A percentile compares a stretch with the other conserved stretches of the same genome.
Evolutionary conservation across 2,888 invertebrate genomes (phyloP).

Genomic region (Tortricodes alternella): DNA sequence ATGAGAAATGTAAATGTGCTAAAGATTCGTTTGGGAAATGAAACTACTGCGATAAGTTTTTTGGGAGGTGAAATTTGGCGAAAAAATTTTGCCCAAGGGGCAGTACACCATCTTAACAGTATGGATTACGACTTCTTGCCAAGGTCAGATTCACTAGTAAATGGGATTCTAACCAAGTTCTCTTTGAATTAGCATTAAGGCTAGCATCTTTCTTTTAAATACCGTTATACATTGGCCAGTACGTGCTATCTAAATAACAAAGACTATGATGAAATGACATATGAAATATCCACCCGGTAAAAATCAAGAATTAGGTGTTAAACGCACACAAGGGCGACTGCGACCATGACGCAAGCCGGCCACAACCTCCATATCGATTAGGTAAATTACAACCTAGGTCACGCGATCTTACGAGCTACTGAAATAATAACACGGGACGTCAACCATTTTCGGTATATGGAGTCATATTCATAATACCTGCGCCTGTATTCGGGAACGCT

Average conservation of each 20-base stretch:
- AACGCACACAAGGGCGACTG: conserved; percentile 55
- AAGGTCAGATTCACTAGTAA: conserved; percentile 12
- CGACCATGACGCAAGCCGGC: conserved; percentile 66
- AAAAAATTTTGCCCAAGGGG: too few relatives aligned
- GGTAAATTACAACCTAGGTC: conserved; percentile 63
- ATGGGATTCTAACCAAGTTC: conserved; percentile 11
- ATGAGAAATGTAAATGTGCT: too few relatives aligned
- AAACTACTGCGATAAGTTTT: too few relatives aligned
- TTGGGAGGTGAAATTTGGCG: too few relatives aligned
- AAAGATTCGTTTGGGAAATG: too few relatives aligned
- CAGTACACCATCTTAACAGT: neutral
- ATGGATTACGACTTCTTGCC: conserved; percentile 3
- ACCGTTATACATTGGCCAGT: neutral
- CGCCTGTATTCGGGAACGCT: too few relatives aligned
- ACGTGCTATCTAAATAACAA: neutral
- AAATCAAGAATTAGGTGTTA: conserved; percentile 43
- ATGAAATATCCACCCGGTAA: conserved; percentile 36
- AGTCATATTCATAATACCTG: too few relatives aligned
- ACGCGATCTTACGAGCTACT: conserved; percentile 52
- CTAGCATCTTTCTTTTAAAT: conserved; percentile 1
- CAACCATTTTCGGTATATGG: neutral
- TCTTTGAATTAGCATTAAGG: conserved; percentile 7
- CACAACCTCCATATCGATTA: conserved; percentile 73
- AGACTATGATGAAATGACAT: neutral
- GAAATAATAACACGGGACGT: conserved; percentile 22